Percentiles rank a stretch among this genome's conserved stretches.
Evolutionary conservation across 2,113 vertebrate species (phyloP).

Genomic region (Apus apus): DNA sequence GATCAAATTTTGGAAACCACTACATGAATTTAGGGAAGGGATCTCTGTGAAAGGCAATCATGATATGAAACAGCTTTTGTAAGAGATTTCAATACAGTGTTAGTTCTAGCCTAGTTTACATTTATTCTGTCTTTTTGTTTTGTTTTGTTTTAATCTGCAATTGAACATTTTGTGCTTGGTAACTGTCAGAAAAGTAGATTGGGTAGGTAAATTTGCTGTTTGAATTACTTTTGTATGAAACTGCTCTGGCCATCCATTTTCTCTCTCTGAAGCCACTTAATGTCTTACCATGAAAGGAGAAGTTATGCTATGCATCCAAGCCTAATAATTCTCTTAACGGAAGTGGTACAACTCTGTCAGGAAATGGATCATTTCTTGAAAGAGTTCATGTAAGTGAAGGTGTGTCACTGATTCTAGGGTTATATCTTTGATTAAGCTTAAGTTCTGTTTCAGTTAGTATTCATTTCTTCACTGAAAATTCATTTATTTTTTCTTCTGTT

Average conservation of each 20-base stretch:
- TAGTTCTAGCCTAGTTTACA: background rate
- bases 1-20: background rate
- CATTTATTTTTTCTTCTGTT: background rate
- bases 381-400: background rate
- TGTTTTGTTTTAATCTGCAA: background rate
- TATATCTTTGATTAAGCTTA: background rate
- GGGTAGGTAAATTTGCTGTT: slow-evolving; percentile 5
- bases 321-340: slow-evolving; percentile 40
- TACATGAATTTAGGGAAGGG: background rate
- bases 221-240: background rate
- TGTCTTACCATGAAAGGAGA: slow-evolving; percentile 50
- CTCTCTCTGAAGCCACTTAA: slow-evolving; percentile 47
- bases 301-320: slow-evolving; percentile 56
- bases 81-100: background rate
- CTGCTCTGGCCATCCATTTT: background rate
- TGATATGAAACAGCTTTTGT: background rate
- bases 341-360: slow-evolving; percentile 34
- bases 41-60: background rate
- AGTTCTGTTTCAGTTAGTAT: background rate
- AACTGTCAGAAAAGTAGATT: background rate
- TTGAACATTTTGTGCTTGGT: background rate
- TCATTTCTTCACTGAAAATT: background rate
- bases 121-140: background rate
- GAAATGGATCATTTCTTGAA: slow-evolving; percentile 42
- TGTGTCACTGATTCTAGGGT: background rate